Conservation (phyloP, 2,113 vertebrate species). For the Merops nubicus region DNA sequence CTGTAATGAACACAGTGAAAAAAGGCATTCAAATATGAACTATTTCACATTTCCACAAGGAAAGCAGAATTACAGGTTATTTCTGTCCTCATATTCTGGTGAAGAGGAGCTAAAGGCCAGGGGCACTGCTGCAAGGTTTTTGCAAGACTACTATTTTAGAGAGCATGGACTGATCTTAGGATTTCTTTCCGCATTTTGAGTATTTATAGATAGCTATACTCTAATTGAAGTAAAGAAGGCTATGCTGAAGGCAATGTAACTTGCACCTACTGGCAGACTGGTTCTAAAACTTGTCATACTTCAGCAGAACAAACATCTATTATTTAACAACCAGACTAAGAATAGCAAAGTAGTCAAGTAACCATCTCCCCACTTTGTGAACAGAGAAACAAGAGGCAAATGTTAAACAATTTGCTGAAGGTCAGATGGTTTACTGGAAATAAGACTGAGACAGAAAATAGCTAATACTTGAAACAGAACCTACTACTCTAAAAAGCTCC, state of each 20-base stretch:
- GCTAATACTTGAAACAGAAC: not conserved
- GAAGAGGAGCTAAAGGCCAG: not conserved
- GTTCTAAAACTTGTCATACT: slow-evolving; percentile 6
- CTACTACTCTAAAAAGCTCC: not conserved
- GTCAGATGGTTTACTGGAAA: not conserved
- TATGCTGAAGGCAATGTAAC: not conserved
- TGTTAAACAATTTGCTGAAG: slow-evolving; percentile 16
- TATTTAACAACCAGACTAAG: slow-evolving; percentile 47
- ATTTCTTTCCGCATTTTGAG: not conserved
- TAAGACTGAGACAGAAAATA: not conserved
- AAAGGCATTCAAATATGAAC: not conserved
- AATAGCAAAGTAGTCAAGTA: slow-evolving; percentile 32
- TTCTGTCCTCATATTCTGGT: not conserved
- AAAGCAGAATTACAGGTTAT: slow-evolving; percentile 5
- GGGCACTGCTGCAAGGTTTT: not conserved
- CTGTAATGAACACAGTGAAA: not conserved
- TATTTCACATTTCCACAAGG: not conserved
- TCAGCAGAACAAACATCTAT: slow-evolving; percentile 42
- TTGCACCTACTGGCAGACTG: not conserved
- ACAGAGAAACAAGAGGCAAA: not conserved
- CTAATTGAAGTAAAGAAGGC: not conserved
- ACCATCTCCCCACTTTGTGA: not conserved
- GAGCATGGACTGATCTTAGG: not conserved
- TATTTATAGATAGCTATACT: not conserved
- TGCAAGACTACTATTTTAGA: not conserved